Evolutionary conservation across 2,797 vertebrate species (phyloP).

Genomic region (Mormyrus hasselquistii): DNA sequence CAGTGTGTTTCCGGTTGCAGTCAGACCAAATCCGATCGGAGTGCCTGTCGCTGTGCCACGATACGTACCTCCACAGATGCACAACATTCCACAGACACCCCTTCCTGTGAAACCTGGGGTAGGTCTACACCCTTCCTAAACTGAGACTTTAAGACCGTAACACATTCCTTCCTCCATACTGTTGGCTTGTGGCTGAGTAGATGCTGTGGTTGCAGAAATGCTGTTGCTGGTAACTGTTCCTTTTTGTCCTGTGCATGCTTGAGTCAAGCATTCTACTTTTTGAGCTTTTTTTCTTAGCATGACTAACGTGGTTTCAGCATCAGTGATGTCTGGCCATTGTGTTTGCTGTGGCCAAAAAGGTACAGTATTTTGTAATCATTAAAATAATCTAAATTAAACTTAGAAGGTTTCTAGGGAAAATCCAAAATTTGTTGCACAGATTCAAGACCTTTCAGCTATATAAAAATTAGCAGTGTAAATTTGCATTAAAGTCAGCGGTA

Average conservation of each 20-base stretch:
- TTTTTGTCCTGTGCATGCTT: background rate
- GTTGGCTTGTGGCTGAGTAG: background rate
- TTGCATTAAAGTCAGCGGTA: background rate
- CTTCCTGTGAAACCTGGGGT: slow-evolving; percentile 74
- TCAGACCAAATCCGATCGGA: slow-evolving; percentile 78
- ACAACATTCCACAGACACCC: slow-evolving; percentile 80
- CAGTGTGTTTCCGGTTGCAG: slow-evolving; percentile 46
- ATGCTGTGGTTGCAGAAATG: background rate
- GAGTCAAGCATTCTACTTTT: background rate
- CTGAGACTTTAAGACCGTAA: background rate
- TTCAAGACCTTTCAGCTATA: background rate
- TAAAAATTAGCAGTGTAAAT: background rate
- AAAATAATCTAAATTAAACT: background rate
- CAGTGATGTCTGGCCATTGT: background rate
- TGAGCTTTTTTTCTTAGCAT: background rate
- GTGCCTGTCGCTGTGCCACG: slow-evolving; percentile 72
- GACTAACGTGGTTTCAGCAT: background rate
- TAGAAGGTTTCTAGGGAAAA: background rate
- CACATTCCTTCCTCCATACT: background rate
- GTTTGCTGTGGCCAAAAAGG: background rate
- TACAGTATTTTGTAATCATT: background rate
- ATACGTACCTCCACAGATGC: slow-evolving; percentile 70
- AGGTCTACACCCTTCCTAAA: slow-evolving; percentile 39
- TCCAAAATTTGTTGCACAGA: background rate
- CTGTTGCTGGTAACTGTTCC: background rate